Conservation (phyloP, 2,888 invertebrate genomes). For the Apamea crenata region DNA sequence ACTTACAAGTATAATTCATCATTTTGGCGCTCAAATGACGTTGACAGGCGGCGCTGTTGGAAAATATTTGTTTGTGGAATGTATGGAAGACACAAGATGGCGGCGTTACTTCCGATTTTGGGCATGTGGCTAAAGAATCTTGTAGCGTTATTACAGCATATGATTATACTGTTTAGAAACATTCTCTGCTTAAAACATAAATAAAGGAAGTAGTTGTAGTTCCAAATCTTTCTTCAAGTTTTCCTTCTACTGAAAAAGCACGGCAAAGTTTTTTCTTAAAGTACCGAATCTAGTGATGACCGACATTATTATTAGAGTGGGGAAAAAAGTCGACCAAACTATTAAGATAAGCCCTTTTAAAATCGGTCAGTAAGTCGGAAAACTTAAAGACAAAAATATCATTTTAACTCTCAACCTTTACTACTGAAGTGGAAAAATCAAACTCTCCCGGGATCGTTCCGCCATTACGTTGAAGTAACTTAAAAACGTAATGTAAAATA, state of each 20-base stretch:
- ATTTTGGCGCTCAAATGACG: not conserved
- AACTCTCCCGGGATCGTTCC: slow-evolving; percentile 28
- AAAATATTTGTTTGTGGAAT: not conserved
- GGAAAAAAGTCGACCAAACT: not conserved
- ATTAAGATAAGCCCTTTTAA: not conserved
- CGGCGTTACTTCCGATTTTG: not conserved
- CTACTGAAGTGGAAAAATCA: slow-evolving; percentile 10
- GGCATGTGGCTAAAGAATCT: not conserved
- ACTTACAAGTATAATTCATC: not conserved
- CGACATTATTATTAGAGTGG: not conserved
- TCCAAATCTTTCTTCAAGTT: not conserved
- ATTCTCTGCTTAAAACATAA: not conserved
- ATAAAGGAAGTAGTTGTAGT: not conserved
- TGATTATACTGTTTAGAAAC: not conserved
- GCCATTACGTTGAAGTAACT: slow-evolving; percentile 14
- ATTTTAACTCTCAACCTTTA: slow-evolving; percentile 2
- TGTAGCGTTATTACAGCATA: not conserved
- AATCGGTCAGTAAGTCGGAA: not conserved
- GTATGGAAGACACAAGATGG: not conserved
- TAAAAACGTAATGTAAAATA: slow-evolving; percentile 57
- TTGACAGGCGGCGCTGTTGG: not conserved
- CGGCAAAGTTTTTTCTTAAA: not conserved
- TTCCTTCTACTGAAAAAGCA: not conserved
- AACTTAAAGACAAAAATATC: slow-evolving; percentile 18
- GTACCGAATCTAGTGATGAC: not conserved